Conservation (phyloP, 2,797 vertebrate genomes). For the Pygocentrus nattereri region DNA sequence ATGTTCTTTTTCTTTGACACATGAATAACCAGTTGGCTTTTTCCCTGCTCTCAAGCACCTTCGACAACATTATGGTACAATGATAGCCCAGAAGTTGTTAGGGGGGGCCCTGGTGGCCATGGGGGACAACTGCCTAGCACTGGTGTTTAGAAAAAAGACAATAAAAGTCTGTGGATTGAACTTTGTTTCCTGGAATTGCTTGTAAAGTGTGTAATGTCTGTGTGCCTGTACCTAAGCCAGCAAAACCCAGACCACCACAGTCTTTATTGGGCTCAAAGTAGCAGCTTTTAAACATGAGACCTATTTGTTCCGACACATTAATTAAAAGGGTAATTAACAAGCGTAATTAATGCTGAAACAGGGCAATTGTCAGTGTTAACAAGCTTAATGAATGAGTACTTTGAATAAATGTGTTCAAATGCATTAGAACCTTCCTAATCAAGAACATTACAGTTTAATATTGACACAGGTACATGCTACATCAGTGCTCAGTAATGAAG, state of each 20-base stretch:
- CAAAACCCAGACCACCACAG: neutral
- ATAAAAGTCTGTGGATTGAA: too few relatives aligned
- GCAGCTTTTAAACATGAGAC: neutral
- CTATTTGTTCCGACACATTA: neutral
- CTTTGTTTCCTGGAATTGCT: too few relatives aligned
- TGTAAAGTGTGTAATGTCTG: too few relatives aligned
- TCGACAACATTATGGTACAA: too few relatives aligned
- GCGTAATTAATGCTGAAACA: neutral
- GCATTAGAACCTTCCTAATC: neutral
- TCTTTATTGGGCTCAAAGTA: neutral
- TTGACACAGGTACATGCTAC: neutral
- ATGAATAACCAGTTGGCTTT: too few relatives aligned
- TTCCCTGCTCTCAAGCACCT: too few relatives aligned
- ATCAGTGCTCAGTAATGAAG: neutral
- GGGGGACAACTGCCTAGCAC: too few relatives aligned
- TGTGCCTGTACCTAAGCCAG: too few relatives aligned
- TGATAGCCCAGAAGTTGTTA: too few relatives aligned
- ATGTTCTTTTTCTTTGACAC: too few relatives aligned
- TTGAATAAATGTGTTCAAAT: neutral
- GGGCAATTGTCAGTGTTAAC: neutral
- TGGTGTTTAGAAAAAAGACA: too few relatives aligned
- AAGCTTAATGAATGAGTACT: neutral
- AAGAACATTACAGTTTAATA: neutral
- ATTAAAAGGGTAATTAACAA: neutral
- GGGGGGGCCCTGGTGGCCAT: too few relatives aligned